Base-by-base conservation (phyloP, 1,140 invertebrate genomes). In the Babylonia areolata region DNA sequence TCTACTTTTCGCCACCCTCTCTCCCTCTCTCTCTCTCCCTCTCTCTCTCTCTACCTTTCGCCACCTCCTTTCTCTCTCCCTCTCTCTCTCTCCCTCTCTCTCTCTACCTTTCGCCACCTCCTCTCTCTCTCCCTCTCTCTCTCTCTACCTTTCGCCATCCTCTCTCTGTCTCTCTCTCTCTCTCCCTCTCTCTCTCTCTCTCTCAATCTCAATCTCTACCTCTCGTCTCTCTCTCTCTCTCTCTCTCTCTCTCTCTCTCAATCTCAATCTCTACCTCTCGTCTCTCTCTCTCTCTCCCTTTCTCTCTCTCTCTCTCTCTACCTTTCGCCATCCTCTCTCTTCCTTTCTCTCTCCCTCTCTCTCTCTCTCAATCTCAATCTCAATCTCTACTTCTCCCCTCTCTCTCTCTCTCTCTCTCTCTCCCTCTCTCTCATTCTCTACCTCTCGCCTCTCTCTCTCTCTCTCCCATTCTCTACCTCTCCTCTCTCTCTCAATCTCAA, bases 361-460 rank as follows among this genome's bases (percentile, higher is more conserved):
- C 46, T 51, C 46, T 69, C n/a, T 69, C 64, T 69, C n/a, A n/a
- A n/a, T n/a, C n/a, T n/a, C n/a, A n/a, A n/a, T n/a, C n/a, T n/a
- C n/a, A n/a, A n/a, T n/a, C n/a, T n/a, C n/a, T n/a, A n/a, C n/a
- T n/a, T n/a, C n/a, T n/a, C n/a, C n/a, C n/a, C n/a, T n/a, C n/a
- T n/a, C n/a, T n/a, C n/a, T n/a, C n/a, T n/a, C 64, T 69, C 64
- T 69, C 64, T 69, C 64, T 69, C 64, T 69, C 64, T 69, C 64
- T 69, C 64, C 28, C 64, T 17, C 28, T n/a, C 28, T 23, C 28
- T 23, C 28, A 5, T 69, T 31, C 28, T n/a, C 64, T 17, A 20
- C 28, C 64, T 69, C 64, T 69, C 64, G 5, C 28, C 64, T 69
- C 64, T 69, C 64, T 17, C 11, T 6, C 64, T 17, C 28, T 69